Conservation (phyloP, 1,140 invertebrate genomes). For the Caerostris darwini region DNA sequence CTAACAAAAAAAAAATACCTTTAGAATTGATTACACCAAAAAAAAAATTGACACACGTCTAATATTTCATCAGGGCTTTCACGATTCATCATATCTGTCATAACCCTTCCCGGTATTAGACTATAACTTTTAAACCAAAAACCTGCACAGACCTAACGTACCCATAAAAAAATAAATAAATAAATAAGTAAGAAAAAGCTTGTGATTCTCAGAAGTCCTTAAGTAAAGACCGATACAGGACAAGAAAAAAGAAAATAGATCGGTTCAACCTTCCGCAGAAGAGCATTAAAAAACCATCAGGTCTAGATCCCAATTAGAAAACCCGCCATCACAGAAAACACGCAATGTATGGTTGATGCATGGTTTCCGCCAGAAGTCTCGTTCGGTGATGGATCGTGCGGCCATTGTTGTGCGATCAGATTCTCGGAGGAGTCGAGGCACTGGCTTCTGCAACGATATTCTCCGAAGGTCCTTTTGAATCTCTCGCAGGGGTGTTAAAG, state of each 20-base stretch:
- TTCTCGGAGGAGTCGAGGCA: not conserved
- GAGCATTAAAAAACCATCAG: conserved; percentile 55
- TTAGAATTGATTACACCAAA: not conserved
- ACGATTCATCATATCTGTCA: too few species aligned
- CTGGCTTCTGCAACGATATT: not conserved
- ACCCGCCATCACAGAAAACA: not conserved
- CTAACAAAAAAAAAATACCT: too few species aligned
- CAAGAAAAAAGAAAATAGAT: too few species aligned
- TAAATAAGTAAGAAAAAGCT: not conserved
- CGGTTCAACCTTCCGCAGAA: not conserved
- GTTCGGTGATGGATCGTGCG: not conserved
- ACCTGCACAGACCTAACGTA: not conserved
- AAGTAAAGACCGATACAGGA: not conserved
- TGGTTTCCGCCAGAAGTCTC: not conserved
- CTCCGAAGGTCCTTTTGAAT: not conserved
- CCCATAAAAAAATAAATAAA: not conserved
- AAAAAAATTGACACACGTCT: not conserved
- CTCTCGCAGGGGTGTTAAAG: not conserved
- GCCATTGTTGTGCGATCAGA: not conserved
- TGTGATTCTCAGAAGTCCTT: not conserved
- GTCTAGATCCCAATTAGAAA: conserved; percentile 19
- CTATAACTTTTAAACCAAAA: not conserved
- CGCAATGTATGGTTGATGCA: not conserved
- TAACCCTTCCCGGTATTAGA: too few species aligned
- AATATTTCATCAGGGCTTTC: not conserved